Base-by-base conservation (phyloP, 37 sponge, comb jelly and placozoan species). In the Bolinopsis microptera region DNA sequence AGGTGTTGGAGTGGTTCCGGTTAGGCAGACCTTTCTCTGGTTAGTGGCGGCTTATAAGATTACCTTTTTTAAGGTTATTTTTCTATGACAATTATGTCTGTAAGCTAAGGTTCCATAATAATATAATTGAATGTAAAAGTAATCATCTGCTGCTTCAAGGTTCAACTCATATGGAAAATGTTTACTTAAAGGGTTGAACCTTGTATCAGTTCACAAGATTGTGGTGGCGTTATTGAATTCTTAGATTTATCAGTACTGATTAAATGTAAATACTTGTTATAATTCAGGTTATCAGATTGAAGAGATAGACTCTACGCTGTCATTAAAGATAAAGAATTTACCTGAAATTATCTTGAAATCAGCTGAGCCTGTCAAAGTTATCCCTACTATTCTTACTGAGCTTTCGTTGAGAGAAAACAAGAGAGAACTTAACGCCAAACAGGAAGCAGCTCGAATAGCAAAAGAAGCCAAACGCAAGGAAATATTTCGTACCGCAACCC, bases 401-500 rank as follows among this genome's bases (percentile, higher is more conserved):
- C 61, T 86, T 1, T 86, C 90, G 3, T 48, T 86, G 1, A 24
- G 2, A 0, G 90, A 86, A 30, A 22, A 86, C 25, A 86, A 86
- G 31, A 40, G 90, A 26, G 61, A 40, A 40, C 16, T 40, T 24
- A 40, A 86, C 90, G 0, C 61, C 61, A 86, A 86, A 86, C 40
- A 86, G 90, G 90, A 86, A 86, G 90, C 90, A 41, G 30, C 26
- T 3, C 32, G 2, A 34, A 28, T 39, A 41, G 61, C 61, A 86
- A 86, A 86, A 26, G 36, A 86, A 40, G 61, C 41, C 9, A 86
- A 86, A 86, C 41, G 90, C 61, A 86, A 86, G 30, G 90, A 86
- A 41, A 28, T 86, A 41, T 86, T 95, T 41, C 25, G 26, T 28
- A 97, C 95, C 69, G 96, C 92, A 93, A 96, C 94, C n/a, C 92